A percentile compares a stretch with the other conserved stretches of the same genome.
phyloP scores from a whole-genome alignment of 2,797 vertebrate genomes.

The Neoniphon sammara region DNA sequence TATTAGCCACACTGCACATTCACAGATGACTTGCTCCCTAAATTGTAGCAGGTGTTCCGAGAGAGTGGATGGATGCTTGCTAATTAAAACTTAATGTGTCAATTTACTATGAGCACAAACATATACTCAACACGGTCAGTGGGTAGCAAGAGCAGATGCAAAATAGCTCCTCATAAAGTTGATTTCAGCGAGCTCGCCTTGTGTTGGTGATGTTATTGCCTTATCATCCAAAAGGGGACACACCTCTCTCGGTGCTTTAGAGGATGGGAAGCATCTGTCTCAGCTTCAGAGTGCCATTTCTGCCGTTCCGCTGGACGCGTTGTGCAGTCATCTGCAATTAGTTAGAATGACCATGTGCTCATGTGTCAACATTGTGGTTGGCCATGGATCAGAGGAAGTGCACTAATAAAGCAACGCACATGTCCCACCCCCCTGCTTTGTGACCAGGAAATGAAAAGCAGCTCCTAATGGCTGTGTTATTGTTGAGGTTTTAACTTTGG shows the following conservation, averaged over 20 bases:
- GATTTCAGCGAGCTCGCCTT: slow-evolving; percentile 60
- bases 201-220: slow-evolving; percentile 63
- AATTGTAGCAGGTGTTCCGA: slow-evolving; percentile 81
- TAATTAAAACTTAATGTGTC: slow-evolving; percentile 84
- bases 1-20: slow-evolving; percentile 67
- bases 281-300: slow-evolving; percentile 38
- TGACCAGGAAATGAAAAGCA: slow-evolving; percentile 64
- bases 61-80: slow-evolving; percentile 76
- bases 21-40: slow-evolving; percentile 76
- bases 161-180: slow-evolving; percentile 71
- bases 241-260: slow-evolving; percentile 48
- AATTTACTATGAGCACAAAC: slow-evolving; percentile 79
- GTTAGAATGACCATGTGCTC: slow-evolving; percentile 63
- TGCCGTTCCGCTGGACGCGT: slow-evolving; percentile 52
- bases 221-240: slow-evolving; percentile 65
- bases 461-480: slow-evolving; percentile 45
- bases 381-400: slow-evolving; percentile 63
- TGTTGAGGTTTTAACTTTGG: slow-evolving; percentile 49
- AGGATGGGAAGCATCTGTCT: slow-evolving; percentile 74
- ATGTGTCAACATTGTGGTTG: slow-evolving; percentile 66
- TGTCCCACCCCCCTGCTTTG: slow-evolving; percentile 32
- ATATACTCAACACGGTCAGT: slow-evolving; percentile 72
- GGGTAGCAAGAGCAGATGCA: slow-evolving; percentile 72
- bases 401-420: slow-evolving; percentile 39
- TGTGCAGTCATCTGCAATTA: slow-evolving; percentile 72